Conservation (phyloP, 2,113 vertebrate genomes). For the Spheniscus mendiculus region DNA sequence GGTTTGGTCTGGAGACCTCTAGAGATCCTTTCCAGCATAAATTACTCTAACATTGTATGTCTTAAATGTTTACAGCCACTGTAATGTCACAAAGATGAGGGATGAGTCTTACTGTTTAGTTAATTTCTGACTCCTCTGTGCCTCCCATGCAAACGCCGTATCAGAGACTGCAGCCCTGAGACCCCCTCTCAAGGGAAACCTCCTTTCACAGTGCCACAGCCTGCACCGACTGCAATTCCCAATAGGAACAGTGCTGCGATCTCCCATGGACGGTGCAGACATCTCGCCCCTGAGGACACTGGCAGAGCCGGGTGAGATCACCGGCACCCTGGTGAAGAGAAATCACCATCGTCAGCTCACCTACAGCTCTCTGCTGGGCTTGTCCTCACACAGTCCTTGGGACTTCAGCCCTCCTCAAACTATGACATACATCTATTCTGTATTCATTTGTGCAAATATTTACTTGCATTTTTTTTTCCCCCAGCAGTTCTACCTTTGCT, state of each 20-base stretch:
- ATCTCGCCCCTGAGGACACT: not conserved
- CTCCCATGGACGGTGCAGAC: rapidly evolving
- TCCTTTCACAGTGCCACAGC: not conserved
- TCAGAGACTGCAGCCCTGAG: not conserved
- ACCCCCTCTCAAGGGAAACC: not conserved
- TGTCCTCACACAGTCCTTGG: not conserved
- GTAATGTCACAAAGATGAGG: not conserved
- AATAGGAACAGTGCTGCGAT: not conserved
- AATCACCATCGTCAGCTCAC: not conserved
- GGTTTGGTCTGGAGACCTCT: not conserved
- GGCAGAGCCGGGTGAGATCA: not conserved
- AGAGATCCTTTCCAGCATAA: not conserved
- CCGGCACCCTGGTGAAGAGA: too few relatives aligned
- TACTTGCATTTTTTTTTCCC: not conserved
- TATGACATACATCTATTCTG: not conserved
- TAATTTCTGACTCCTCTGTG: not conserved
- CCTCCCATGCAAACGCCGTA: not conserved
- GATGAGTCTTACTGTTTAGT: not conserved
- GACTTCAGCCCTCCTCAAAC: not conserved
- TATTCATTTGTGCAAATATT: not conserved
- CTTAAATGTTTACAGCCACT: not conserved
- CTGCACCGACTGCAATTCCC: not conserved
- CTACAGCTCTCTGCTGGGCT: not conserved
- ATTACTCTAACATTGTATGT: not conserved
- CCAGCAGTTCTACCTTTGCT: not conserved